Evolutionary conservation across 2,113 vertebrate species (phyloP), one percentile per base, ranked within the genome.

Genomic region (Platichthys stellatus): DNA sequence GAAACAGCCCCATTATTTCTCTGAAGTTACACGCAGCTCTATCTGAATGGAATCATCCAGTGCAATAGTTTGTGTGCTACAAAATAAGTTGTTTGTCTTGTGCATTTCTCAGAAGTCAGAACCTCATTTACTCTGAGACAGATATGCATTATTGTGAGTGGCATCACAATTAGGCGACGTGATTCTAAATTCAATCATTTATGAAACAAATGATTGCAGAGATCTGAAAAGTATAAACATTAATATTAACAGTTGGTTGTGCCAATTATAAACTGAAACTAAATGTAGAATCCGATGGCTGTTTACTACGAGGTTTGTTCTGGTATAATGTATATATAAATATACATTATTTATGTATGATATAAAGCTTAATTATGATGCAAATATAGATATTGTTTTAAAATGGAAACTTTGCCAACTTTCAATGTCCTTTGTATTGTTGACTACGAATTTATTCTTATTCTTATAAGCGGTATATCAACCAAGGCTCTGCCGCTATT

Each of bases 71-170:
- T 66, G 13, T 12, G 23, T 23, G 7, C 38, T 68, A 49, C 40
- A 24, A 59, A 61, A 1, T 66, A 17, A 66, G 23, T 14, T 57
- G 15, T 72, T 66, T 67, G 47, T 53, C 26, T 65, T 31, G 12
- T 3, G 1, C 11, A 4, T 67, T 69, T 65, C 35, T 54, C 64
- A 45, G 28, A 31, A 59, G 60, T 62, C 68, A 69, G 61, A 83
- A 18, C 11, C 49, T 76, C 38, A 47, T 72, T 38, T 51, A 2
- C 28, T 31, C 5, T 13, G 43, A 54, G 71, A 43, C 26, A 64
- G 28, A 73, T 63, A 60, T 58, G 45, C 45, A 73, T 74, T 74
- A 74, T 63, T 76, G 18, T 45, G 53, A 79, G 53, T 77, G 51
- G 31, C 59, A 67, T 63, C 23, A 73, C 51, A 63, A 67, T 73